Evolutionary conservation across 53 echinoderm and acorn worm genomes (phyloP), one percentile per base, ranked within the genome.

Genomic region (Crossaster papposus): DNA sequence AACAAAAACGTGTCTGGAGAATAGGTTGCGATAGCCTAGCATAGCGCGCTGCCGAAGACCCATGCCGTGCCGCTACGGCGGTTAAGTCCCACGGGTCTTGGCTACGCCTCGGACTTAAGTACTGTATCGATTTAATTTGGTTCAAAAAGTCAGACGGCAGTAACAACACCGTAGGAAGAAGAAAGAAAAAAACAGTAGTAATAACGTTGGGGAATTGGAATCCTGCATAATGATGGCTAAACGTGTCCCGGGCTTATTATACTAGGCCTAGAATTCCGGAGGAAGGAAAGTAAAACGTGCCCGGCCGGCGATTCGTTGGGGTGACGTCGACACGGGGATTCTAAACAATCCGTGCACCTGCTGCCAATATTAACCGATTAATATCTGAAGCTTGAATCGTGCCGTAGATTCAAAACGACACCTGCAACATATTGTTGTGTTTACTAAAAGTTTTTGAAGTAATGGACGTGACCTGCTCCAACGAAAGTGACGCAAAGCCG

Each of bases 71-170:
- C 15, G 83, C 68, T 58, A 83, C 64, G 30, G 70, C 65, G 70
- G 28, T 26, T n/a, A 23, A 22, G 44, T 83, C 83, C 83, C 83
- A 83, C 68, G 83, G 83, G 83, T 26, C 50, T 32, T 14, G 9
- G 37, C 36, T 14, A 50, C 83, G 70, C 83, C 50, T 29, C 64
- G 44, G 68, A 83, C 83, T 70, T 70, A 36, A 83, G 33, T 70
- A 83, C 83, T 83, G 83, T 83, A 83, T 83, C 83, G 83, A 83
- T 83, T 83, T 83, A 83, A 83, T 83, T 83, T 83, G 83, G 83
- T 83, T 83, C 83, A 83, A 83, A 36, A 83, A 83, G 83, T 83
- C 83, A 83, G 68, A 24, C 83, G 29, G 83, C 37, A 83, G 70
- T 83, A 68, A 83, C 38, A 83, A 64, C 37, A 65, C 70, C 36